Conservation (phyloP, 1,140 invertebrate genomes). For the Schlechtendalia chinensis region DNA sequence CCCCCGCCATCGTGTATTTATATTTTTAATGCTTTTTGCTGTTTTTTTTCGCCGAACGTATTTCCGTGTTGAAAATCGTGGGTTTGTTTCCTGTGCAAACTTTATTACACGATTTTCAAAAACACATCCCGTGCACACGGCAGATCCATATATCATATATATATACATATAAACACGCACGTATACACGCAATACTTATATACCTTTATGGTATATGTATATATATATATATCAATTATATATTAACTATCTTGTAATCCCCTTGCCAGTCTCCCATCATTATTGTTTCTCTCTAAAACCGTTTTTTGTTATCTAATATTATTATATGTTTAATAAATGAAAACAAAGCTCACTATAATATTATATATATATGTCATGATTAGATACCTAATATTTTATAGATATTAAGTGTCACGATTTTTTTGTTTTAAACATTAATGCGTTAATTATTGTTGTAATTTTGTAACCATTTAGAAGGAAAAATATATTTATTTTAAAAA, state of each 20-base stretch:
- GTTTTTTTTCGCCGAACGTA: background rate
- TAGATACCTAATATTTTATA: constrained; percentile 14
- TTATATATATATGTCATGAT: background rate
- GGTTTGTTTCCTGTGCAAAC: constrained; percentile 21
- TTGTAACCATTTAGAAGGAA: constrained; percentile 25
- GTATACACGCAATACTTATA: background rate
- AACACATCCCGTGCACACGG: no score
- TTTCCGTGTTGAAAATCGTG: constrained; percentile 17
- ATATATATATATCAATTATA: no score
- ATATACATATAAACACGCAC: no score
- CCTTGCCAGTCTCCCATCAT: background rate
- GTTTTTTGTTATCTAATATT: background rate
- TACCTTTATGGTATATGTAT: background rate
- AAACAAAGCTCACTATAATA: constrained; percentile 44
- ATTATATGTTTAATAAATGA: background rate
- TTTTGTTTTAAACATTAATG: constrained; percentile 25
- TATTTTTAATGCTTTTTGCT: background rate
- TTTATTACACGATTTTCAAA: constrained; percentile 15
- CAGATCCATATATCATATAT: background rate
- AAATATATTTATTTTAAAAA: constrained; percentile 37
- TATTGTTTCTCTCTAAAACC: background rate
- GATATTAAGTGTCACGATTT: constrained; percentile 9
- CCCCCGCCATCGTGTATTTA: background rate
- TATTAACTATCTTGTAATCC: no score
- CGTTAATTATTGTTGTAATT: constrained; percentile 43